phyloP scores from a whole-genome alignment of 2,797 vertebrate genomes.

The Muscicapa comitata region DNA sequence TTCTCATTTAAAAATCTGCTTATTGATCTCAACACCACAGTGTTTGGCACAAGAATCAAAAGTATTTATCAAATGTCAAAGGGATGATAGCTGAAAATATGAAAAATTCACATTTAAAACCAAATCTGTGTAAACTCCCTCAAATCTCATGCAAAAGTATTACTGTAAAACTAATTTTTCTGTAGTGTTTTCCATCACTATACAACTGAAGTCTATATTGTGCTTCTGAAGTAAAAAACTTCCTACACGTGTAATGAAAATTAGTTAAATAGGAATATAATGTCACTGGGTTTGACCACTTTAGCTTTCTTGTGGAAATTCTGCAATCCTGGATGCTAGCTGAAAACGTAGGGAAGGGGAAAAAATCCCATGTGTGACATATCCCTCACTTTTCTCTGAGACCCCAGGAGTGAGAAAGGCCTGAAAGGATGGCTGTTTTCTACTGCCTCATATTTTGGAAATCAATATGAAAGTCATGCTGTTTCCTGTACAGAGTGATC shows the following conservation, averaged over 20 bases:
- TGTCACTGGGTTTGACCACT: background rate
- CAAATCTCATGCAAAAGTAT: background rate
- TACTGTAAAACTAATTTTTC: background rate
- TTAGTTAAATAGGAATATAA: background rate
- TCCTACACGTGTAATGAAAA: background rate
- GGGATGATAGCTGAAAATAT: background rate
- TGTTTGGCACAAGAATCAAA: background rate
- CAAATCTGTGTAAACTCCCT: background rate
- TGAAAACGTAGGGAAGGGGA: background rate
- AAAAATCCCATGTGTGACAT: background rate
- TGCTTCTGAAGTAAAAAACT: background rate
- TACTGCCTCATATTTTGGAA: background rate
- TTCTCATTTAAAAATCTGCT: background rate
- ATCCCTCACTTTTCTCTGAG: background rate
- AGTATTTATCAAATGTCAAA: background rate
- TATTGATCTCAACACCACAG: background rate
- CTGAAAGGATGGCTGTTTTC: background rate
- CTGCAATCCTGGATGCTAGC: background rate
- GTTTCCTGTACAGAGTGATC: background rate
- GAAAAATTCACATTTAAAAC: background rate
- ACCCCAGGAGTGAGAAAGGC: background rate
- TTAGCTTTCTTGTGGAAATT: background rate
- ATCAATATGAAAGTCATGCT: background rate
- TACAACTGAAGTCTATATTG: background rate
- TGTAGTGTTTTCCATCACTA: background rate